Conservation (phyloP, 23 tunicate species). For the Botrylloides violaceus region DNA sequence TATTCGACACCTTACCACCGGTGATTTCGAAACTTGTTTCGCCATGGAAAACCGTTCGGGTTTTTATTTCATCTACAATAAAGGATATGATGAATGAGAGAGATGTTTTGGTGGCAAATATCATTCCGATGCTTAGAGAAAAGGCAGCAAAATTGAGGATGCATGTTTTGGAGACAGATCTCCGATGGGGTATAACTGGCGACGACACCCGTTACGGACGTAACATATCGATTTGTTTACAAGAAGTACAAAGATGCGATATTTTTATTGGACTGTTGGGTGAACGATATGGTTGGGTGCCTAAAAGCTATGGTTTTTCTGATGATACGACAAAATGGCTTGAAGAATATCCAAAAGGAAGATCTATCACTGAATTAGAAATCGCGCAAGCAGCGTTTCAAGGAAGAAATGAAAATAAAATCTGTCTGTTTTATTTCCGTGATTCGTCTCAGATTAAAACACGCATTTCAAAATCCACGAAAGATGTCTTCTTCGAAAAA, state of each 20-base stretch:
- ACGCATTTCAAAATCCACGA: conserved; percentile 16
- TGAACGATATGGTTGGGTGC: conserved; percentile 58
- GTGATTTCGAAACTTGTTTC: conserved; percentile 4
- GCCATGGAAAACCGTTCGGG: conserved; percentile 24
- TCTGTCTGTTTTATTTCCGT: conserved; percentile 17
- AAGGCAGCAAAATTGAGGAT: conserved; percentile 19
- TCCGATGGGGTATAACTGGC: conserved; percentile 52
- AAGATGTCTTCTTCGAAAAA: conserved; percentile 17
- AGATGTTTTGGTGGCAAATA: conserved; percentile 24
- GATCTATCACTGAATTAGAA: conserved; percentile 52
- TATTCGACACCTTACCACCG: background rate
- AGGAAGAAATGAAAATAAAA: background rate
- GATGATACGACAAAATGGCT: conserved; percentile 11
- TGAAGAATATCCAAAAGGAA: conserved; percentile 8
- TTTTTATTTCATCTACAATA: conserved; percentile 64
- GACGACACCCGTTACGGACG: background rate
- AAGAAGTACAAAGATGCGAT: conserved; percentile 30
- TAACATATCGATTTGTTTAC: conserved; percentile 25
- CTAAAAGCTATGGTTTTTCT: conserved; percentile 21
- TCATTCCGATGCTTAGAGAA: conserved; percentile 42
- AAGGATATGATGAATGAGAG: conserved; percentile 58
- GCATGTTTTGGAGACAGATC: conserved; percentile 37
- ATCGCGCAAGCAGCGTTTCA: conserved; percentile 31
- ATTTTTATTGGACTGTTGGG: conserved; percentile 52
- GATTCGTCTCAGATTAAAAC: conserved; percentile 11